These are phyloP conservation scores for Platycheirus albimanus DNA, from an alignment of 2,888 invertebrate species.

Conservation along the genomic window DNA sequence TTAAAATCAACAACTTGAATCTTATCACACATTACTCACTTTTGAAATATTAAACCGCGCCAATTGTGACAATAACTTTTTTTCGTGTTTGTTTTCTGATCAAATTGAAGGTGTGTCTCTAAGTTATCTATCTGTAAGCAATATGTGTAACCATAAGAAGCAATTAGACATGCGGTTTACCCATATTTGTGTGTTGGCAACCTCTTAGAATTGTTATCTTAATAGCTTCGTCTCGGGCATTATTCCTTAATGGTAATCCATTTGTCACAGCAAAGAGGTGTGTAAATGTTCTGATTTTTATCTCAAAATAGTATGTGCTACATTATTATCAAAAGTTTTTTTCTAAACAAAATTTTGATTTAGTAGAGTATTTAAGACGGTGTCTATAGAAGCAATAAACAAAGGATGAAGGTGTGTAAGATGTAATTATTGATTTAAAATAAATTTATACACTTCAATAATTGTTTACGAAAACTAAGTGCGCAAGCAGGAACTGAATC, in stretches of 20 bases:
- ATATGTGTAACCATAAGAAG: slow-evolving; percentile 3
- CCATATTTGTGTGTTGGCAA: not conserved
- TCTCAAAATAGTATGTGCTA: not conserved
- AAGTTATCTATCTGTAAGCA: not conserved
- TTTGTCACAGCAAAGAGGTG: slow-evolving; percentile 32
- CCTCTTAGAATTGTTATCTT: slow-evolving; percentile 56
- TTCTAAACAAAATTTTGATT: not conserved
- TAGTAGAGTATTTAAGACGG: slow-evolving; percentile 3
- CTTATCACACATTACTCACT: slow-evolving; percentile 1
- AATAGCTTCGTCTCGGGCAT: slow-evolving; percentile 33
- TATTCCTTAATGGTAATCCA: slow-evolving; percentile 54
- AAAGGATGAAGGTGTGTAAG: too few species aligned
- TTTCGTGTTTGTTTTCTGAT: not conserved
- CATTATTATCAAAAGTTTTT: not conserved
- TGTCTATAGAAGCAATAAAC: too few species aligned
- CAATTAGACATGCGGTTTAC: slow-evolving; percentile 20
- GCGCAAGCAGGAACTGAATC: too few species aligned
- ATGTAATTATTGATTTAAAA: too few species aligned
- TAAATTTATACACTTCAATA: too few species aligned
- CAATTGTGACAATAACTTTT: slow-evolving; percentile 9
- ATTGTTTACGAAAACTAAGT: too few species aligned
- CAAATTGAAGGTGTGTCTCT: slow-evolving; percentile 15
- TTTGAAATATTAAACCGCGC: not conserved
- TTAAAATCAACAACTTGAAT: not conserved
- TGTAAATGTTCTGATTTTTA: slow-evolving; percentile 36